phyloP scores from a whole-genome alignment of 2,797 vertebrate genomes.

The Sebastes nivosus region DNA sequence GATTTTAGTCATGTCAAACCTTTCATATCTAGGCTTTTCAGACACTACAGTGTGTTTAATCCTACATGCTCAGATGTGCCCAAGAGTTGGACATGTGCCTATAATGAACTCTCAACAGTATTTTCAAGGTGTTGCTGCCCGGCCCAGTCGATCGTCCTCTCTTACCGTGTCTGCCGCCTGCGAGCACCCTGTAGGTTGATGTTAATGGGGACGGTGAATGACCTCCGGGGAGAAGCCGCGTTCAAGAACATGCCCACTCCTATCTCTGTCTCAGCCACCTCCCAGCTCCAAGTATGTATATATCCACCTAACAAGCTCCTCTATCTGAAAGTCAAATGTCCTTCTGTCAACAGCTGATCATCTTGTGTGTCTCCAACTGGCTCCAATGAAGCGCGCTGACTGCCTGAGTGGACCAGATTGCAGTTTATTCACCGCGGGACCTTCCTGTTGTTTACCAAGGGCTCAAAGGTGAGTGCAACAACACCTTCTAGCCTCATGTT shows the following conservation, averaged over 20 bases:
- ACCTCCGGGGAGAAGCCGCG: constrained; percentile 76
- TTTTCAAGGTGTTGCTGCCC: constrained; percentile 1
- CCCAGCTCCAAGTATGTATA: neutral
- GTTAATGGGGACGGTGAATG: constrained; percentile 85
- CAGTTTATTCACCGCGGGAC: constrained; percentile 47
- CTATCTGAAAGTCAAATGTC: constrained; percentile 50
- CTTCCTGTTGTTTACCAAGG: constrained; percentile 64
- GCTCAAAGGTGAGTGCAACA: constrained; percentile 74
- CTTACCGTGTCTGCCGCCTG: constrained; percentile 82
- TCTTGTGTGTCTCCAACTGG: neutral
- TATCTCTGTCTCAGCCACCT: constrained; percentile 14
- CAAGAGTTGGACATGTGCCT: neutral
- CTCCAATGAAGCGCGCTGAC: constrained; percentile 15
- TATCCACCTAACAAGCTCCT: constrained; percentile 37
- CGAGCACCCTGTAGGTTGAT: constrained; percentile 85
- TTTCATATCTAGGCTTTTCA: neutral
- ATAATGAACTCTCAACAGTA: constrained; percentile 36
- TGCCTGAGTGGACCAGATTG: constrained; percentile 17
- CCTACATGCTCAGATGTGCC: neutral
- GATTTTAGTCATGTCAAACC: neutral
- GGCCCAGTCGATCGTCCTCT: constrained; percentile 25
- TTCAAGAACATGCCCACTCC: constrained; percentile 74
- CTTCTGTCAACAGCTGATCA: constrained; percentile 32
- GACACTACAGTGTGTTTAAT: neutral
- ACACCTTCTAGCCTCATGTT: constrained; percentile 61